These are phyloP conservation scores for Thunnus thynnus DNA, from an alignment of 2,113 vertebrate species.

Conservation along the genomic window DNA sequence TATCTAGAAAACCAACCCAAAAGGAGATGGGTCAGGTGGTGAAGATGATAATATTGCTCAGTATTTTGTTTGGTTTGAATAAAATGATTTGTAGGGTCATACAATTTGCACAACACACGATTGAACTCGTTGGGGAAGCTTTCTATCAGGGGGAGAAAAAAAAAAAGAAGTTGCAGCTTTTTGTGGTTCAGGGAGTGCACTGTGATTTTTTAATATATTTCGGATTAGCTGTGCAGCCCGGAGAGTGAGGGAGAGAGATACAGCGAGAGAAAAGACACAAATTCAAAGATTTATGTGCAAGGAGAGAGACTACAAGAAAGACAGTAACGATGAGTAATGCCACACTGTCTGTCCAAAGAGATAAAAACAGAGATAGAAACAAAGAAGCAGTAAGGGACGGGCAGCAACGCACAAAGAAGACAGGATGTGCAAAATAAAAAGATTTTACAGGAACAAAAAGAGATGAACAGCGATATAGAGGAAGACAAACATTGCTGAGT, in stretches of 20 bases:
- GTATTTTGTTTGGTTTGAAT: constrained; percentile 1
- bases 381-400: neutral
- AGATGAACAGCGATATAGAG: constrained; percentile 26
- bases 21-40: constrained; percentile 5
- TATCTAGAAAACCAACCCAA: neutral
- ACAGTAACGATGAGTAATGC: constrained; percentile 55
- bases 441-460: constrained; percentile 26
- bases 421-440: constrained; percentile 18
- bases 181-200: neutral
- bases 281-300: constrained; percentile 17
- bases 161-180: neutral
- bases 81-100: neutral
- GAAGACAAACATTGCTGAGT: constrained; percentile 20
- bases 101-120: neutral
- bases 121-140: constrained; percentile 1
- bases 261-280: constrained; percentile 8
- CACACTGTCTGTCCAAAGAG: constrained; percentile 10
- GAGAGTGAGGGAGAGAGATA: neutral
- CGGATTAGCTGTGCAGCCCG: constrained; percentile 16
- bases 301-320: neutral
- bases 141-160: neutral
- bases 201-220: constrained; percentile 44
- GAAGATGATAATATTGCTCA: neutral
- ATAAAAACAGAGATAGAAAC: constrained; percentile 29
- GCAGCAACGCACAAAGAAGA: neutral